Evolutionary conservation across 2,113 vertebrate genomes (phyloP).

Genomic region (Stegostoma tigrinum): DNA sequence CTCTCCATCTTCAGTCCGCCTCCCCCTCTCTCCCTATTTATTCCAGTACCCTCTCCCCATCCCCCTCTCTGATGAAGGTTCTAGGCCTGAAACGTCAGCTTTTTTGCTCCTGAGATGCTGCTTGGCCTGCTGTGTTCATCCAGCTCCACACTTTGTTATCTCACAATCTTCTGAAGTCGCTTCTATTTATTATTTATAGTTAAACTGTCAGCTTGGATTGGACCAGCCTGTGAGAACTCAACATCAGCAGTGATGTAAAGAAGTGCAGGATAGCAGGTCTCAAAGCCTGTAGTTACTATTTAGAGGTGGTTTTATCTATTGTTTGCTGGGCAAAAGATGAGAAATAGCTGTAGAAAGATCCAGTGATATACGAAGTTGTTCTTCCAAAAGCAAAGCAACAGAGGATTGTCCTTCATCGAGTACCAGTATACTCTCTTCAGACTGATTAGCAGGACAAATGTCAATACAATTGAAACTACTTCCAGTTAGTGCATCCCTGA

Average conservation of each 20-base stretch:
- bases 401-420: background rate
- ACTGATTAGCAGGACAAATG: background rate
- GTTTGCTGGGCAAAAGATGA: background rate
- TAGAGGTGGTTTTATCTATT: background rate
- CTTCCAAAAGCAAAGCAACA: background rate
- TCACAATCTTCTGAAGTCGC: background rate
- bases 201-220: background rate
- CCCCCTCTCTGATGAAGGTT: no score
- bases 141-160: no score
- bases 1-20: no score
- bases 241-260: background rate
- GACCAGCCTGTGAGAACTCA: background rate
- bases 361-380: background rate
- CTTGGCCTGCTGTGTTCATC: no score
- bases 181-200: background rate
- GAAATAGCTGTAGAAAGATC: background rate
- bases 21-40: no score
- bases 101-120: no score
- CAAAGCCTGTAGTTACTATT: background rate
- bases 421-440: background rate
- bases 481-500: background rate
- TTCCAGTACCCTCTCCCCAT: no score
- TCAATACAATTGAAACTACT: background rate
- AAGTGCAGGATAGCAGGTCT: background rate
- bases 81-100: no score